Evolutionary conservation across 2,797 vertebrate genomes (phyloP), one percentile per base, ranked within the genome.

Genomic region (Coregonus suidteri): DNA sequence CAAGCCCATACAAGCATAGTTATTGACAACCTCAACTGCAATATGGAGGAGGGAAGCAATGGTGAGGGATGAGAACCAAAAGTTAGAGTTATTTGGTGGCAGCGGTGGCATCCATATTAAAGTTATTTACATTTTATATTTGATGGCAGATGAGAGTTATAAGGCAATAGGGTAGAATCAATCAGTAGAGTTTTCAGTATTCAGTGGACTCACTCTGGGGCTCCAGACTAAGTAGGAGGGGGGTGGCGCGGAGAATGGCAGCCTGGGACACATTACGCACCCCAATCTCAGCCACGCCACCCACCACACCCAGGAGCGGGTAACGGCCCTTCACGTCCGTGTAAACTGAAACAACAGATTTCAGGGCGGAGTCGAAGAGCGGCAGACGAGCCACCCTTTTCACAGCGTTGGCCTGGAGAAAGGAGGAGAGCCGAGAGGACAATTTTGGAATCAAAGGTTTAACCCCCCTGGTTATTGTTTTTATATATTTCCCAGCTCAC

Each of bases 21-120:
- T 85, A 77, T 94, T 94, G 13, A 88, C 88, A 0, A 79, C 79
- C 30, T 91, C 86, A 66, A 95, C 94, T 94, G 82, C 34, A 70
- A 54, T 25, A 34, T 4, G 52, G 18, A 75, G n/a, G 80, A 6
- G 52, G 16, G 71, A 2, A 64, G n/a, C 59, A 11, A 25, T 25
- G 20, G 59, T 9, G 59, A 47, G 1, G 41, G 18, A 68, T 6
- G 15, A n/a, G 64, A 6, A 47, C 54, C 31, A 59, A 53, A 71
- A 65, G 35, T 14, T 9, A 53, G 53, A 31, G 13, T 15, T 51
- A 54, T 3, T 34, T 56, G 18, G 7, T 30, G 30, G 31, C 5
- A 30, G 20, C 6, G 59, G 7, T 74, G 16, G 18, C 25, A 31
- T 18, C 1, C 41, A 47, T 13, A 9, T 47, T 47, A 11, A 47